phyloP scores from a whole-genome alignment of 2,113 vertebrate genomes.

The Chamaea fasciata region DNA sequence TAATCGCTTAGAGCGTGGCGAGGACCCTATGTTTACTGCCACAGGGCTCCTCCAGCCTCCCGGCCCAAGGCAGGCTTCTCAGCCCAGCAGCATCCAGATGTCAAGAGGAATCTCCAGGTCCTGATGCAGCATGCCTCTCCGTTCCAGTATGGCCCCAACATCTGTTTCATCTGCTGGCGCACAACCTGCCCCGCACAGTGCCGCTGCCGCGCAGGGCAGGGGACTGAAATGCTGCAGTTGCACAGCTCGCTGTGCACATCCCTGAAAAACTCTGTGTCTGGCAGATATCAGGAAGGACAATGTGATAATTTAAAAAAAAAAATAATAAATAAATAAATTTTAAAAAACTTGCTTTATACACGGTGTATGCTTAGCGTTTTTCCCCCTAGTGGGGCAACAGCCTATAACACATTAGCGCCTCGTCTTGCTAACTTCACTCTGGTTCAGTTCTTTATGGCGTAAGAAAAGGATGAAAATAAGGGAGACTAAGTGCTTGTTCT shows the following conservation, averaged over 20 bases:
- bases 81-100: constrained; percentile 92
- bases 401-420: background rate
- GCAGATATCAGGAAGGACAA: background rate
- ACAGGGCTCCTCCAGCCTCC: constrained; percentile 87
- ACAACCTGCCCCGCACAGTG: constrained; percentile 69
- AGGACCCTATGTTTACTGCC: constrained; percentile 84
- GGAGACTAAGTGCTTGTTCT: background rate
- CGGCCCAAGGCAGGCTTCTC: constrained; percentile 83
- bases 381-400: background rate
- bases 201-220: background rate
- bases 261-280: background rate
- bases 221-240: background rate
- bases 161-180: constrained; percentile 93
- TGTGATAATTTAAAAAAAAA: background rate
- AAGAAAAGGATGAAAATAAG: background rate
- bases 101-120: constrained; percentile 86
- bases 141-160: constrained; percentile 91
- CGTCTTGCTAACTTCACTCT: background rate
- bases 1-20: constrained; percentile 85
- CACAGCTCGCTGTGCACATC: background rate
- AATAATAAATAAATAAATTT: background rate
- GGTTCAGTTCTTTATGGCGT: background rate
- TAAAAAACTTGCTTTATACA: background rate
- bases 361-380: background rate
- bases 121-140: constrained; percentile 86